Conservation (phyloP, 2,888 invertebrate species). For the Candidula unifasciata region DNA sequence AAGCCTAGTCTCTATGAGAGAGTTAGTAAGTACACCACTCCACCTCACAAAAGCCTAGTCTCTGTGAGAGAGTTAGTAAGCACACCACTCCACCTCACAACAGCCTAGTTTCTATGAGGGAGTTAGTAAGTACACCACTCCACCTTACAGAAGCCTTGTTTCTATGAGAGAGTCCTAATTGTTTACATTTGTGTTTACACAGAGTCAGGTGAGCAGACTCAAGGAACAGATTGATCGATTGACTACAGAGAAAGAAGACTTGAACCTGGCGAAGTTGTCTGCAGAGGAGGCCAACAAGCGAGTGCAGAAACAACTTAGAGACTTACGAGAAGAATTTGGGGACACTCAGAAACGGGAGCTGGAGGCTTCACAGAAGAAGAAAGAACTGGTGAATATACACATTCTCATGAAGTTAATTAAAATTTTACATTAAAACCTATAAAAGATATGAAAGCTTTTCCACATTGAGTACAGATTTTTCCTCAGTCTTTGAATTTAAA, state of each 20-base stretch:
- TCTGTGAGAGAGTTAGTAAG: too few species aligned
- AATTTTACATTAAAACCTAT: background rate
- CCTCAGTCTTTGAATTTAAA: too few species aligned
- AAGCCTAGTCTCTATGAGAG: too few species aligned
- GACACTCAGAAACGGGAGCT: slow-evolving; percentile 85
- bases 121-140: too few species aligned
- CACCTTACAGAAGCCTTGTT: too few species aligned
- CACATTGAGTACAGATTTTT: background rate
- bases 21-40: too few species aligned
- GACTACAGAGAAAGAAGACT: slow-evolving; percentile 83
- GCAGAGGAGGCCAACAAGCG: slow-evolving; percentile 88
- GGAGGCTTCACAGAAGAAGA: slow-evolving; percentile 85
- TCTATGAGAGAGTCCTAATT: too few species aligned
- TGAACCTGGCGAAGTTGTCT: slow-evolving; percentile 81
- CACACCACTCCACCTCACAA: too few species aligned
- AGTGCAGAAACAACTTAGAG: slow-evolving; percentile 84
- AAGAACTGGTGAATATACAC: slow-evolving; percentile 82
- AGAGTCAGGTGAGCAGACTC: slow-evolving; percentile 83
- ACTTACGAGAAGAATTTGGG: slow-evolving; percentile 87
- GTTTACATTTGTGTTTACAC: slow-evolving; percentile 59
- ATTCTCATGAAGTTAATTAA: background rate
- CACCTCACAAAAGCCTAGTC: too few species aligned
- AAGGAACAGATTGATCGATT: slow-evolving; percentile 87
- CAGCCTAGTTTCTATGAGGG: too few species aligned
- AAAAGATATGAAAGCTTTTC: background rate